These are phyloP conservation scores for Chamaea fasciata DNA, from an alignment of 2,113 vertebrate genomes.

Conservation along the genomic window DNA sequence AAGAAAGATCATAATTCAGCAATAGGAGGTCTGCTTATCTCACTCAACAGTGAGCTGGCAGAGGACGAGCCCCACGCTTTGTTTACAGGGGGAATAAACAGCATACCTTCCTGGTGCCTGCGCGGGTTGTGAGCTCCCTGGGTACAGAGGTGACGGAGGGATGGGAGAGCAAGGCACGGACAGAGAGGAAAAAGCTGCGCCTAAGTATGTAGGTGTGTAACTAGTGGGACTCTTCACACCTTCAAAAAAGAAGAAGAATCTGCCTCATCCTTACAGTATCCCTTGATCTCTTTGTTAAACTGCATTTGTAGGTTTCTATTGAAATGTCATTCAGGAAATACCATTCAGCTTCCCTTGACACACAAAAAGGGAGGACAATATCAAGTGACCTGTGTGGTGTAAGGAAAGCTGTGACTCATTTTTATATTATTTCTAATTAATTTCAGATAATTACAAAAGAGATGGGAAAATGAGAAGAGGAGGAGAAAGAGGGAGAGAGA, in stretches of 20 bases:
- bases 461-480: background rate
- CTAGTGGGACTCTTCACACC: conserved; percentile 37
- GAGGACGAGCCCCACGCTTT: conserved; percentile 40
- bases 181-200: background rate
- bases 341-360: background rate
- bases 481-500: background rate
- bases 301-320: conserved; percentile 63
- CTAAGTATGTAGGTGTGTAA: background rate
- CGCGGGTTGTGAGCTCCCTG: background rate
- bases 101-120: conserved; percentile 30
- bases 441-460: conserved; percentile 12
- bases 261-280: conserved; percentile 35
- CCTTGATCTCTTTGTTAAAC: conserved; percentile 69
- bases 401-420: conserved; percentile 22
- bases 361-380: background rate
- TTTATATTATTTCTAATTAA: conserved; percentile 51
- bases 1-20: conserved; percentile 75
- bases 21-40: conserved; percentile 71
- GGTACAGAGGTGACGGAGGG: background rate
- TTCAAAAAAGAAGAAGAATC: background rate
- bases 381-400: background rate
- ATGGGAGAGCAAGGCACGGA: background rate
- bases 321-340: conserved; percentile 64
- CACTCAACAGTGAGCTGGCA: conserved; percentile 55
- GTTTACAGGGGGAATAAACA: conserved; percentile 46